Base-by-base conservation (phyloP, 2,797 vertebrate species). In the Acridotheres tristis region DNA sequence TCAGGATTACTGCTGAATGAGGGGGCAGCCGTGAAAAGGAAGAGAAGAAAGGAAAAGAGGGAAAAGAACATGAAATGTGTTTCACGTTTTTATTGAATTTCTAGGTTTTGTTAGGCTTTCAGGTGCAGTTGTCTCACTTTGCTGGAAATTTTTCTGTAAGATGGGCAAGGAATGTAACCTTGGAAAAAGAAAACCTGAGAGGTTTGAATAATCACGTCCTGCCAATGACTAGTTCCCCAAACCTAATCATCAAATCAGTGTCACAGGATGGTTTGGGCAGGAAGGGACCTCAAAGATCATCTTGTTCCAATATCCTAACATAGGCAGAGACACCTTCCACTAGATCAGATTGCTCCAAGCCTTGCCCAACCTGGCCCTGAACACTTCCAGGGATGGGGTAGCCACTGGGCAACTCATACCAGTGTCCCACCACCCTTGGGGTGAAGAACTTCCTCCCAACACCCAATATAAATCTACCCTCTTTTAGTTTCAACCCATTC, bases 61-160 rank as follows among this genome's bases (percentile, higher is more conserved):
- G 11, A 48, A 67, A 71, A 51, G 30, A 82, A 53, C 15, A 30
- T 67, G 53, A 76, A 76, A 67, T 2, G 7, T 19, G 12, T 43
- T 42, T 42, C 20, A n/a, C 0, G 0, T 13, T 80, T 90, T 71
- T 48, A 27, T 13, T 53, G 3, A 1, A 30, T 85, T 51, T 75
- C 61, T 81, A 59, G 9, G 34, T n/a, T 72, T 83, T 53, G 22
- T 59, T 79, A 69, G 45, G 30, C 29, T 75, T 73, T 90, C 42
- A 73, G 47, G 16, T 47, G 17, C 15, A 45, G n/a, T 30, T 45
- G 6, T 57, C 27, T 77, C n/a, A 32, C 5, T 65, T 36, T 51
- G 21, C 47, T 71, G 59, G 53, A 61, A 38, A 27, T 40, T 22
- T 25, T 74, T 78, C n/a, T 74, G 25, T 17, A 61, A 77, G 38